These are phyloP conservation scores for Macaca fascicularis DNA, from an alignment of 2,113 vertebrate species.

Conservation along the genomic window DNA sequence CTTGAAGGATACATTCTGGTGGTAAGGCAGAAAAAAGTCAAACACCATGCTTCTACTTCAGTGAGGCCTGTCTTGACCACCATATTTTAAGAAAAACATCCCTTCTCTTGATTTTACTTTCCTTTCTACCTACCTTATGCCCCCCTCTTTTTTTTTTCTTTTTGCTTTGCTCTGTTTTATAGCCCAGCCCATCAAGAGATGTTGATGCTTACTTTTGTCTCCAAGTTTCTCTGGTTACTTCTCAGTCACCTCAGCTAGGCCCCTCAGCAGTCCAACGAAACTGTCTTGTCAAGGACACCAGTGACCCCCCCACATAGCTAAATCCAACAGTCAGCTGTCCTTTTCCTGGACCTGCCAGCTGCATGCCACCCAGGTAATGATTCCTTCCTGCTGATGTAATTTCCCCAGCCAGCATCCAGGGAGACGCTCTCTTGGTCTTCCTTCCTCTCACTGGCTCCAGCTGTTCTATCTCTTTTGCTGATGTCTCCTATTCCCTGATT, in stretches of 20 bases:
- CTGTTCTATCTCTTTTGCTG: background rate
- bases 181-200: background rate
- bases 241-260: background rate
- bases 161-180: background rate
- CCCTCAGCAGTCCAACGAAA: rapidly evolving
- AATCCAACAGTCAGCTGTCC: background rate
- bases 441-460: background rate
- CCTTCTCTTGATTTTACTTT: background rate
- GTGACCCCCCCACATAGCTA: background rate
- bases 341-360: background rate
- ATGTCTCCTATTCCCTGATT: background rate
- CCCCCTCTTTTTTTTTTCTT: too few species aligned
- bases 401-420: background rate
- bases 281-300: background rate
- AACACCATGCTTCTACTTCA: too few species aligned
- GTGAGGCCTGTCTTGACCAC: too few species aligned
- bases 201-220: background rate
- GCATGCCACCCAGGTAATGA: background rate
- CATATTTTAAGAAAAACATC: background rate
- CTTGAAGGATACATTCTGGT: rapidly evolving
- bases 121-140: background rate
- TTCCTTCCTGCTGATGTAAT: background rate
- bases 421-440: too few species aligned
- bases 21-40: background rate
- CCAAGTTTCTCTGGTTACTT: background rate